phyloP scores from a whole-genome alignment of 1,140 invertebrate species.

The Ericerus pela region DNA sequence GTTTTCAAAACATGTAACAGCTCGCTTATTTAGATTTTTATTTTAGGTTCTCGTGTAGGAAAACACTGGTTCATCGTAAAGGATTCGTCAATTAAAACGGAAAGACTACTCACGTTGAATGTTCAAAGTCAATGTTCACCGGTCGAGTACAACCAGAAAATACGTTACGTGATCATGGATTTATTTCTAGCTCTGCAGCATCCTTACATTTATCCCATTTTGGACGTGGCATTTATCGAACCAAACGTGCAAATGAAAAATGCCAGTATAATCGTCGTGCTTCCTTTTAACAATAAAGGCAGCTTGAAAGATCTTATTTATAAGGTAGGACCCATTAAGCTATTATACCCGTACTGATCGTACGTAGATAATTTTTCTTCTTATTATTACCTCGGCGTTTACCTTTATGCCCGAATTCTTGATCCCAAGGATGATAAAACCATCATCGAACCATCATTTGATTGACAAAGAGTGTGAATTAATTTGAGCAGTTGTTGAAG shows the following conservation, averaged over 20 bases:
- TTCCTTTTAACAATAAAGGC: constrained; percentile 65
- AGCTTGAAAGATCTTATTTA: constrained; percentile 81
- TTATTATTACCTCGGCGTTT: no score
- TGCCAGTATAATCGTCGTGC: constrained; percentile 50
- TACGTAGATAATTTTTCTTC: no score
- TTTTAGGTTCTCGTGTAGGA: constrained; percentile 53
- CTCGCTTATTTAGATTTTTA: no score
- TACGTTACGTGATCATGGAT: constrained; percentile 52
- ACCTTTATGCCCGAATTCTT: no score
- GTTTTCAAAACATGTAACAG: no score
- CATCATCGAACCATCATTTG: no score
- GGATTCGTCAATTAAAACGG: constrained; percentile 62
- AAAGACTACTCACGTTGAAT: constrained; percentile 64
- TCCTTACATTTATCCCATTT: constrained; percentile 77
- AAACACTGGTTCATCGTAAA: constrained; percentile 81
- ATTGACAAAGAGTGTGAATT: no score
- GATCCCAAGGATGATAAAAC: no score
- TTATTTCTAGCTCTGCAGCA: constrained; percentile 73
- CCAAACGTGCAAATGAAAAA: constrained; percentile 34
- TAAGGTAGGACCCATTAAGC: constrained; percentile 50
- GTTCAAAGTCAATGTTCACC: constrained; percentile 43
- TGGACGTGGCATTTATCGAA: constrained; percentile 56
- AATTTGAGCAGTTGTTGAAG: no score
- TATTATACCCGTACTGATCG: no score
- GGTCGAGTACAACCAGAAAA: constrained; percentile 34